phyloP scores from a whole-genome alignment of 1,140 invertebrate genomes.

The Bombus sylvicola region DNA sequence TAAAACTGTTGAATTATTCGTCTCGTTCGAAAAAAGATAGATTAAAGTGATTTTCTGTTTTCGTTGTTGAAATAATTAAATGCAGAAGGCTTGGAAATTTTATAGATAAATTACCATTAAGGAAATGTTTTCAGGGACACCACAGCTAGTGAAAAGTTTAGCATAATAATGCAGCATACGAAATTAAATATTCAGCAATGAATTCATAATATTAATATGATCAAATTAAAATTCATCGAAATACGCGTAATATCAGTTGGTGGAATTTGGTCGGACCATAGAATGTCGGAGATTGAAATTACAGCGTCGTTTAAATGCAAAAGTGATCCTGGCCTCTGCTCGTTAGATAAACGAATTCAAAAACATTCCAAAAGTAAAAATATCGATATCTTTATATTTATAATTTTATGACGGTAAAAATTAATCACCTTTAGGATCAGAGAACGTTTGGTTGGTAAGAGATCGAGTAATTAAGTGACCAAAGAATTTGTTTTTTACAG shows the following conservation, averaged over 20 bases:
- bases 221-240: conserved; percentile 34
- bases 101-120: neutral
- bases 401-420: neutral
- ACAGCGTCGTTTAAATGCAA: conserved; percentile 36
- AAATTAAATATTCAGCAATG: conserved; percentile 16
- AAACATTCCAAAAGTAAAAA: conserved; percentile 14
- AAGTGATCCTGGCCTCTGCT: neutral
- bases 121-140: neutral
- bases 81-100: neutral
- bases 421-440: neutral
- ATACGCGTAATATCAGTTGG: conserved; percentile 17
- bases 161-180: neutral
- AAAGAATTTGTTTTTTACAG: conserved; percentile 69
- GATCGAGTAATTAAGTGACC: neutral
- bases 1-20: neutral
- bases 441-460: neutral
- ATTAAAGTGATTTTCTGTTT: neutral
- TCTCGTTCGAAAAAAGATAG: neutral
- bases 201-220: conserved; percentile 12
- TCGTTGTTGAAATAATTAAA: neutral
- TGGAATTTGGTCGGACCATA: neutral
- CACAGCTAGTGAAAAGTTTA: neutral
- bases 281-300: neutral
- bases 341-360: neutral
- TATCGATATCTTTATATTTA: no score